Base-by-base conservation (phyloP, 2,888 invertebrate genomes). In the Leuctra nigra region DNA sequence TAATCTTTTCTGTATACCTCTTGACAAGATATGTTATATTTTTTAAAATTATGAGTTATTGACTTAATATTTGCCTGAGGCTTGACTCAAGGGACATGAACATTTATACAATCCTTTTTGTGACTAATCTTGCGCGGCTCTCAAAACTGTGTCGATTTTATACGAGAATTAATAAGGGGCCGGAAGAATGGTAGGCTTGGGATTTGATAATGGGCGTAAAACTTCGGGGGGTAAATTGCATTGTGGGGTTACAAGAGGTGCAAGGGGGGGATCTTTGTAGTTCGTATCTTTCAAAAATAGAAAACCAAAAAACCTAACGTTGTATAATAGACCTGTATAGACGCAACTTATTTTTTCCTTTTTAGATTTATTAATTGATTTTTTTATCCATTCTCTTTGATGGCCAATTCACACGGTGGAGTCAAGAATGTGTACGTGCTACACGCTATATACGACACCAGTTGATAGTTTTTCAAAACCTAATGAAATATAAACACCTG, bases 141-240 rank as follows among this genome's bases (percentile, higher is more conserved):
- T 46, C 20, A 24, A 25, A 47, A 47, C 23, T 47, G 47, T 47
- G 47, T 47, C 47, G 47, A 47, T 14, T 47, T 47, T 16, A n/a
- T n/a, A 9, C 14, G 24, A 23, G 47, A 29, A 47, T 47, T 47
- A 47, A 47, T 47, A 47, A 47, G 24, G 11, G 47, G 47, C 47
- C n/a, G 13, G 47, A 4, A 47, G 47, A 47, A 47, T 25, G 47
- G 47, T 14, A 25, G 47, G 47, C 25, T 25, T 16, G 47, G 47
- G 47, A 47, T 25, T 47, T 47, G 25, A 47, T 47, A 47, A 47
- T 47, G 29, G 47, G 47, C 16, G 47, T 47, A 25, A 47, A 47
- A 29, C 47, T 25, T 2, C 25, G 24, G 23, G 47, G 47, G 47
- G 47, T 47, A 47, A 47, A 47, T 47, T 47, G 24, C 24, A 47